Evolutionary conservation across 2,888 invertebrate genomes (phyloP), one percentile per base, ranked within the genome.

Genomic region (Steinernema scapterisci): DNA sequence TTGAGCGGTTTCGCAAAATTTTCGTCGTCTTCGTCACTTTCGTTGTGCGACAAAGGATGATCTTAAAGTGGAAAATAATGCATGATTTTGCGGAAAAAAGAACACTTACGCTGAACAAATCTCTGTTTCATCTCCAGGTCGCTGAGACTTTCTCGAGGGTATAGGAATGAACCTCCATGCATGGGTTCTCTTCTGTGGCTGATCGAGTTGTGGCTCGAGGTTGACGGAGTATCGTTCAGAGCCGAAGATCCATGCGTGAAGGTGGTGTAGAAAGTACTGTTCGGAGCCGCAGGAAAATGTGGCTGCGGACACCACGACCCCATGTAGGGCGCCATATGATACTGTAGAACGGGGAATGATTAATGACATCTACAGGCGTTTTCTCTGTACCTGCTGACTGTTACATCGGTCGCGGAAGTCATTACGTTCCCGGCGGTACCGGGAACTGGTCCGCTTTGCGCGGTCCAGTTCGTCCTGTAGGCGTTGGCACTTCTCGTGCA

Each of bases 101-200:
- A 31, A n/a, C 27, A 25, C 16, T 25, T 63, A 63, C 63, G 27
- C 6, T 25, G 11, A n/a, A 16, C 16, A n/a, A 63, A 16, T 31
- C 63, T 63, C 11, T 63, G 63, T 27, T 63, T 63, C 31, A 63
- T 63, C 63, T 63, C 63, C 27, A 63, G 19, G n/a, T 63, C 63
- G 31, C 63, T 63, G 38, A 63, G 63, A 38, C 63, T 63, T 31
- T 63, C 63, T 5, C 63, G 63, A 2, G 63, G 63, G 16, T 63
- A 63, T 7, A 63, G 38, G 31, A 25, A 63, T 7, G 31, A 63
- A 25, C 31, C 31, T 6, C 63, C 63, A n/a, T 63, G 63, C 3
- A 1, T 27, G 16, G 63, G 27, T 1, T 6, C 31, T 16, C 63
- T n/a, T 11, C 63, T 16, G 2, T 13, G 27, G 21, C 19, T 52